Conservation (phyloP, 2,797 vertebrate genomes). For the Peromyscus melanophrys region DNA sequence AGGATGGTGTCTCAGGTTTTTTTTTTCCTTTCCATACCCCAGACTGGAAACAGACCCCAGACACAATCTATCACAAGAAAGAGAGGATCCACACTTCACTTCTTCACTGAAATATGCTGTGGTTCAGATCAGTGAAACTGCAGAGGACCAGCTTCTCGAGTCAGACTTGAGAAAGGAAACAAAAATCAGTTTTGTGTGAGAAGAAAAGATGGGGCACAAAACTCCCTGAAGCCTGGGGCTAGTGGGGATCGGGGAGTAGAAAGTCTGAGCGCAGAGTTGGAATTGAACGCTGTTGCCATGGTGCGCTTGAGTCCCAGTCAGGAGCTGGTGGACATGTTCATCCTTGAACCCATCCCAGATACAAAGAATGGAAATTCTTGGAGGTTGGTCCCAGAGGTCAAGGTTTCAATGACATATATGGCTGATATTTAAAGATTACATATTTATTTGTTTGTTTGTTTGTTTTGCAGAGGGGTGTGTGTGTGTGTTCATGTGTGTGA, state of each 20-base stretch:
- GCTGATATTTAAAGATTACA: background rate
- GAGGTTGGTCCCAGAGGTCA: rapidly evolving
- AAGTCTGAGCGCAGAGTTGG: background rate
- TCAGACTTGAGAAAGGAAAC: background rate
- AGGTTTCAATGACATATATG: background rate
- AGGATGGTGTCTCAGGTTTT: background rate
- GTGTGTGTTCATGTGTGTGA: background rate
- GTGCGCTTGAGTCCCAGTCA: rapidly evolving
- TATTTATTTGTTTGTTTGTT: background rate
- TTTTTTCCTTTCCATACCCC: background rate
- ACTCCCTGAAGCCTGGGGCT: rapidly evolving
- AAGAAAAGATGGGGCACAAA: background rate
- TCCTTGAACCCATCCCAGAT: background rate
- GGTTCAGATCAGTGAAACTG: background rate
- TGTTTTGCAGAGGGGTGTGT: background rate
- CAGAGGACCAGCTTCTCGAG: too few species aligned
- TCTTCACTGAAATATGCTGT: background rate
- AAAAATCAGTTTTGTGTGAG: background rate
- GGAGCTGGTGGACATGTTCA: background rate
- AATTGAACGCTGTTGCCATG: background rate
- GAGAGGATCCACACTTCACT: background rate
- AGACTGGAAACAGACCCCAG: background rate
- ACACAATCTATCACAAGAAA: too few species aligned
- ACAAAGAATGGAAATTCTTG: background rate
- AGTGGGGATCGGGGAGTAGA: rapidly evolving